These are phyloP conservation scores for Phymanthus crucifer DNA, from an alignment of 92 coral and sea anemone species.

Conservation along the genomic window DNA sequence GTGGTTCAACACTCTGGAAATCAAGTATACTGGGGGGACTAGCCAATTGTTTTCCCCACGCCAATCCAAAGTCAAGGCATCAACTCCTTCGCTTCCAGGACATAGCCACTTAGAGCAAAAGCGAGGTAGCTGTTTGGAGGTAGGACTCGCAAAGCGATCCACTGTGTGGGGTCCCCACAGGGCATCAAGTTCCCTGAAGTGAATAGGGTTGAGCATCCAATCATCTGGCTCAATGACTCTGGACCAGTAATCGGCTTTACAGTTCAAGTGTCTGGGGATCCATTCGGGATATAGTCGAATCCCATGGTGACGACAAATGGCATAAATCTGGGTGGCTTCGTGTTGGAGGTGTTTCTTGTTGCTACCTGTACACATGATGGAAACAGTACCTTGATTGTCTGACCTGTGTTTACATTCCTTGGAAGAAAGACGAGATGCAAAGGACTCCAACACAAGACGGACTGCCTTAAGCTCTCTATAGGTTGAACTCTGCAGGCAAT, in stretches of 20 bases:
- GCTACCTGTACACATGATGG: too few relatives aligned
- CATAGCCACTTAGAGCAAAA: too few relatives aligned
- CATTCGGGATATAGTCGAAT: conserved; percentile 47
- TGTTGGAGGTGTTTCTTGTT: too few relatives aligned
- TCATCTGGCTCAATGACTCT: too few relatives aligned
- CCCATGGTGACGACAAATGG: conserved; percentile 39
- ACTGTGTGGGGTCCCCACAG: too few relatives aligned
- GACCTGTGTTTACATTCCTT: conserved; percentile 47
- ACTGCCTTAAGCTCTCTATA: conserved; percentile 55
- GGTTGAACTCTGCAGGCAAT: conserved; percentile 50
- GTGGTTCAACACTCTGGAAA: too few relatives aligned
- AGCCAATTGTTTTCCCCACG: conserved; percentile 64
- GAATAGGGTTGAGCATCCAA: too few relatives aligned
- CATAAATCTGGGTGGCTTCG: conserved; percentile 44
- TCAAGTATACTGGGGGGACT: conserved; percentile 50
- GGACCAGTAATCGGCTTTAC: conserved; percentile 65
- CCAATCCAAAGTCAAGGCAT: conserved; percentile 65
- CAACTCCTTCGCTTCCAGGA: conserved; percentile 54
- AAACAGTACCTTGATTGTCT: too few relatives aligned
- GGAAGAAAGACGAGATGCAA: conserved; percentile 29
- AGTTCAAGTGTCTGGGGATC: conserved; percentile 49
- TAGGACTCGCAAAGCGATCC: too few relatives aligned
- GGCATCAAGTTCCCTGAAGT: too few relatives aligned
- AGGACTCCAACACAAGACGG: conserved; percentile 44
- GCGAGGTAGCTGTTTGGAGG: too few relatives aligned